Evolutionary conservation across 2,888 invertebrate genomes (phyloP).

Genomic region (Acheta domesticus): DNA sequence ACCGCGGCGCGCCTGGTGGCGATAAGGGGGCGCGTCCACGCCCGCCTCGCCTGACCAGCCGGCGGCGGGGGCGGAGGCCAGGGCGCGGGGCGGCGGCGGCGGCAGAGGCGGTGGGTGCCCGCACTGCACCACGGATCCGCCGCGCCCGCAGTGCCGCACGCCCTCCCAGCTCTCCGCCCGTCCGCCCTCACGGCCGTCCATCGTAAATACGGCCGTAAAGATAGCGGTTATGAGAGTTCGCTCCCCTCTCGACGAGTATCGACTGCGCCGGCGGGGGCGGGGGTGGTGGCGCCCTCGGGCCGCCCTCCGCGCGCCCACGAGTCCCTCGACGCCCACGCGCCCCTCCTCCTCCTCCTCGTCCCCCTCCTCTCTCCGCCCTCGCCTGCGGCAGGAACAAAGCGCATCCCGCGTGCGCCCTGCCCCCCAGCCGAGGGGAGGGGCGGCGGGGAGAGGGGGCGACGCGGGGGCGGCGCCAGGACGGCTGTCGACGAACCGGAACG

Average conservation of each 20-base stretch:
- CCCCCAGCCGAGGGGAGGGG: background rate
- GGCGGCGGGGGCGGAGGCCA: no score
- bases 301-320: slow-evolving; percentile 36
- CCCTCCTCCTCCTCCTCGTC: slow-evolving; percentile 34
- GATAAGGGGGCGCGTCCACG: background rate
- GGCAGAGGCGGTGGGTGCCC: no score
- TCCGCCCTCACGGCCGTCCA: background rate
- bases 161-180: background rate
- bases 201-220: slow-evolving; percentile 18
- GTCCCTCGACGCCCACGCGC: slow-evolving; percentile 28
- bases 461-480: no score
- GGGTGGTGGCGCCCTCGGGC: slow-evolving; percentile 33
- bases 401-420: slow-evolving; percentile 36
- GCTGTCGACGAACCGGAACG: no score
- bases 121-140: no score
- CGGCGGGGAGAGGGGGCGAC: background rate
- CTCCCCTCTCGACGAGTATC: background rate
- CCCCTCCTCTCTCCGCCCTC: slow-evolving; percentile 42
- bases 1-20: background rate
- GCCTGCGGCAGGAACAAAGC: slow-evolving; percentile 37
- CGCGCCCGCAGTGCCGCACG: background rate
- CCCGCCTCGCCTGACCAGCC: background rate
- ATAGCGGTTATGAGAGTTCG: slow-evolving; percentile 10
- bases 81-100: no score
- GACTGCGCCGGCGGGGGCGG: background rate